Percentiles rank a stretch among this genome's conserved stretches.
These are phyloP conservation scores for Elanoides forficatus DNA, from an alignment of 2,113 vertebrate species.

Conservation along the genomic window DNA sequence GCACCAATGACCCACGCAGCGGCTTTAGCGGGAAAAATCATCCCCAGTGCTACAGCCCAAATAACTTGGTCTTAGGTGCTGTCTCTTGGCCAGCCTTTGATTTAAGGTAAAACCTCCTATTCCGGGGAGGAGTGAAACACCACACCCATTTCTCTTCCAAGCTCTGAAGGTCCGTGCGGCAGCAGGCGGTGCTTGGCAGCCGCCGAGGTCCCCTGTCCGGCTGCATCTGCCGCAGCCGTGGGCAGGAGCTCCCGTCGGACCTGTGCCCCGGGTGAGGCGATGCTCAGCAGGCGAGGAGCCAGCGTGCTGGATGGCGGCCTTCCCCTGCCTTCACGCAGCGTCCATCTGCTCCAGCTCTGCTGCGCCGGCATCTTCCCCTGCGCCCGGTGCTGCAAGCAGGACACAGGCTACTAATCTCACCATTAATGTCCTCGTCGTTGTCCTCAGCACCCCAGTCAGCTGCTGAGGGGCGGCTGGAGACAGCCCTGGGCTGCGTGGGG, in stretches of 20 bases:
- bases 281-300: neutral
- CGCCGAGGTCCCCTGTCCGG: accelerated
- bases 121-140: neutral
- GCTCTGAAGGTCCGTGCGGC: neutral
- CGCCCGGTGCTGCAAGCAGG: accelerated
- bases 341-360: neutral
- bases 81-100: neutral
- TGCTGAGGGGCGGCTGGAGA: neutral
- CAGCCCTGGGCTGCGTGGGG: neutral
- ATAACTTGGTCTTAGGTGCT: neutral
- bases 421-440: neutral
- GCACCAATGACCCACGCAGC: accelerated
- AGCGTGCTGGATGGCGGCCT: neutral
- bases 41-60: neutral
- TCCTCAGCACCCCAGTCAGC: neutral
- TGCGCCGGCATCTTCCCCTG: accelerated
- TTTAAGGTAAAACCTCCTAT: neutral
- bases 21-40: neutral
- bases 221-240: neutral
- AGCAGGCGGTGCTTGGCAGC: neutral
- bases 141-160: neutral
- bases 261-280: neutral
- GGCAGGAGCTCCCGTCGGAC: neutral
- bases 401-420: neutral
- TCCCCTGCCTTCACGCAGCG: neutral